Evolutionary conservation across 2,797 vertebrate genomes (phyloP).

Genomic region (Nyctalus aviator): DNA sequence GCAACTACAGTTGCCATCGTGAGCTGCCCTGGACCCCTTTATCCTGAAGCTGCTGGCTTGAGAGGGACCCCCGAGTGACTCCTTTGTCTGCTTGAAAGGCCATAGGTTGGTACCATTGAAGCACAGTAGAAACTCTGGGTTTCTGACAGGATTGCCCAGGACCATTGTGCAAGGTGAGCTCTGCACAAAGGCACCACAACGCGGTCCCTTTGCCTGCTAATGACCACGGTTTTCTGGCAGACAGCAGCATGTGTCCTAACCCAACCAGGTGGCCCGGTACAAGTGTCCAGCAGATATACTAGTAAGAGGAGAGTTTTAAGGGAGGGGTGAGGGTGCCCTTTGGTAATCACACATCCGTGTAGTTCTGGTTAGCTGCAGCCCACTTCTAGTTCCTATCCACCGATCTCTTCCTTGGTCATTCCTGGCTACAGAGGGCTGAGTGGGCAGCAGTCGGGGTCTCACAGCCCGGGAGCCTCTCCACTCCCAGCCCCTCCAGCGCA

Average conservation of each 20-base stretch:
- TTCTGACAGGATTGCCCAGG: not conserved
- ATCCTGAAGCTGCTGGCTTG: not conserved
- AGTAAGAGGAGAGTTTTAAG: constrained; percentile 1
- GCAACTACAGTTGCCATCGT: not conserved
- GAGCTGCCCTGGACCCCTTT: not conserved
- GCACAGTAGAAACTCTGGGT: not conserved
- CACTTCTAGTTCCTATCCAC: not conserved
- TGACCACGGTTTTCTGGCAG: constrained; percentile 14
- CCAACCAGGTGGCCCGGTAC: not conserved
- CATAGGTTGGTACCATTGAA: not conserved
- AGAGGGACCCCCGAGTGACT: not conserved
- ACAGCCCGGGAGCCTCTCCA: not conserved
- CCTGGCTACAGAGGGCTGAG: no score
- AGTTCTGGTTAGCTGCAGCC: not conserved
- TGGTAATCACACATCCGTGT: not conserved
- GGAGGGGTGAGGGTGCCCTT: not conserved
- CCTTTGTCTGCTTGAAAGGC: not conserved
- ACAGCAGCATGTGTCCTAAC: constrained; percentile 19
- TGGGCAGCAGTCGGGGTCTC: not conserved
- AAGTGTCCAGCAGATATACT: not conserved
- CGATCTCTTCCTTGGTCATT: not conserved
- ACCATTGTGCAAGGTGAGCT: not conserved
- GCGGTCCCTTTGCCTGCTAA: not conserved
- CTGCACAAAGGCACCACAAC: not conserved
- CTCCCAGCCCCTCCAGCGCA: rapidly evolving